Evolutionary conservation across 2,888 invertebrate genomes (phyloP).

Genomic region (Epistrophella euchroma): DNA sequence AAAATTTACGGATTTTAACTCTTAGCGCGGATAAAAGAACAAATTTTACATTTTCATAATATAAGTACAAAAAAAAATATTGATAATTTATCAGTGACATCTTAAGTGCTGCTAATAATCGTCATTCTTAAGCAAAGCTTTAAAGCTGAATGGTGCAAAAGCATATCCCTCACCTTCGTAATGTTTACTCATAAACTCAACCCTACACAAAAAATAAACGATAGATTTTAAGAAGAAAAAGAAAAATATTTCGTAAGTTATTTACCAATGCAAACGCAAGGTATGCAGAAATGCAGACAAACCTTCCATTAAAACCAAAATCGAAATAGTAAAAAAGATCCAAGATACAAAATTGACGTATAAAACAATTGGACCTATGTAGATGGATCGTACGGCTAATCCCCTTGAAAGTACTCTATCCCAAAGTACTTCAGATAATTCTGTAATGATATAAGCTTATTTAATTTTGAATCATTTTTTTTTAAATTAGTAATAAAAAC

Average conservation of each 20-base stretch:
- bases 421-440: slow-evolving; percentile 96
- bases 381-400: slow-evolving; percentile 84
- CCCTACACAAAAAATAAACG: slow-evolving; percentile 85
- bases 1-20: no score
- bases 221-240: background rate
- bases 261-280: slow-evolving; percentile 97
- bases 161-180: slow-evolving; percentile 92
- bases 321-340: slow-evolving; percentile 95
- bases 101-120: slow-evolving; percentile 41
- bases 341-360: slow-evolving; percentile 95
- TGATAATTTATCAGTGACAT: no score
- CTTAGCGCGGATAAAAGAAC: no score
- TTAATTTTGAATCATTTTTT: background rate
- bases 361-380: slow-evolving; percentile 89
- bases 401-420: slow-evolving; percentile 94
- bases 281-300: slow-evolving; percentile 99
- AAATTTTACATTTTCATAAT: no score
- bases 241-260: background rate
- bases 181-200: slow-evolving; percentile 98
- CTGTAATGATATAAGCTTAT: slow-evolving; percentile 82
- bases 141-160: slow-evolving; percentile 94
- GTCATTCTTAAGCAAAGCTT: slow-evolving; percentile 87
- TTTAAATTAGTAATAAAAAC: slow-evolving; percentile 78
- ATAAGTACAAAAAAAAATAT: no score
- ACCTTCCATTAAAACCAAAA: slow-evolving; percentile 99